Evolutionary conservation across 2,888 invertebrate species (phyloP).

Genomic region (Thelaira solivaga): DNA sequence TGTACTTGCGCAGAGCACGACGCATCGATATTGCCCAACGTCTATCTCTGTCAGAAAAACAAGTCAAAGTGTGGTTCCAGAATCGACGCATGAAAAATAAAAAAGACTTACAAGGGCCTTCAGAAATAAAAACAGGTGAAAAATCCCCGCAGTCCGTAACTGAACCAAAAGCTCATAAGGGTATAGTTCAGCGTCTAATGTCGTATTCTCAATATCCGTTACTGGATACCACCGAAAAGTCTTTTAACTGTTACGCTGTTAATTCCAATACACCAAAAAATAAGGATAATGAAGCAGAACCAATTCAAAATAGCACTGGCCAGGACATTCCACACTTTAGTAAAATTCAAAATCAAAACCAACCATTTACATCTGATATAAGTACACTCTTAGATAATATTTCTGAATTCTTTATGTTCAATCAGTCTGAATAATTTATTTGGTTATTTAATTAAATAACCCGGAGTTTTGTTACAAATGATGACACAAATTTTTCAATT

Average conservation of each 20-base stretch:
- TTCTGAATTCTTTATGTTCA: too few relatives aligned
- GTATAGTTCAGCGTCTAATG: slow-evolving; percentile 66
- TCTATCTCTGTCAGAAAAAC: slow-evolving; percentile 90
- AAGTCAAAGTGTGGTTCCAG: slow-evolving; percentile 92
- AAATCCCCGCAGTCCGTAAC: slow-evolving; percentile 38
- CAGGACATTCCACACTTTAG: too few relatives aligned
- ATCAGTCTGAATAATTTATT: too few relatives aligned
- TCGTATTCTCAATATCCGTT: slow-evolving; percentile 70
- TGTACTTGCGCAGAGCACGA: slow-evolving; percentile 93
- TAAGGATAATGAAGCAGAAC: too few relatives aligned
- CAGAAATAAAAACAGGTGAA: neutral
- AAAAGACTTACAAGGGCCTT: slow-evolving; percentile 45
- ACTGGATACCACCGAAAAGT: slow-evolving; percentile 55
- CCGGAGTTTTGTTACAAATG: too few relatives aligned
- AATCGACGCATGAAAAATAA: slow-evolving; percentile 90
- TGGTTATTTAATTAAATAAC: too few relatives aligned
- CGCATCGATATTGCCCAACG: slow-evolving; percentile 97
- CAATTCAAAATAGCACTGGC: too few relatives aligned
- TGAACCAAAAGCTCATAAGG: slow-evolving; percentile 69
- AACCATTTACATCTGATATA: slow-evolving; percentile 44
- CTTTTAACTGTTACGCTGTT: too few relatives aligned
- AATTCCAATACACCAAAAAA: too few relatives aligned
- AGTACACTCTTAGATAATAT: slow-evolving; percentile 55
- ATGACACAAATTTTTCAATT: too few relatives aligned
- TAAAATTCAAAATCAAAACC: neutral